Evolutionary conservation across 2,113 vertebrate species (phyloP), one percentile per base, ranked within the genome.

Genomic region (Numida meleagris): DNA sequence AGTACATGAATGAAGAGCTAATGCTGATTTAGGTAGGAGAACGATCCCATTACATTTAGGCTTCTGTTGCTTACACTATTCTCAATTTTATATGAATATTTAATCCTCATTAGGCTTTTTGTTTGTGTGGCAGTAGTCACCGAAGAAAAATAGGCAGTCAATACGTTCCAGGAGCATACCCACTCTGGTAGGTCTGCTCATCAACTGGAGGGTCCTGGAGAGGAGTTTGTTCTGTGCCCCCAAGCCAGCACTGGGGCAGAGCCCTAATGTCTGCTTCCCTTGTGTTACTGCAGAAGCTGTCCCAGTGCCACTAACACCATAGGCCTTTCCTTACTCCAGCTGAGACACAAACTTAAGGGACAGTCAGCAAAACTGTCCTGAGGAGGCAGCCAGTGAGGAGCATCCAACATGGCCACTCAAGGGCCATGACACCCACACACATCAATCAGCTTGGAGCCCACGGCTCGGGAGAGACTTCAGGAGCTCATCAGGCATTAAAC

Each of bases 31-130:
- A 78, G 31, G 38, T 77, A 59, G 45, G 34, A 53, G 14, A 62
- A 57, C 36, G 12, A 24, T 42, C 80, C 51, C 46, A 73, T 42
- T 5, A 77, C 8, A 25, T 45, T 81, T 70, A 82, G 21, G 38
- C 50, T 84, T 75, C 80, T 81, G 33, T 46, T 78, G n/a, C 84
- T 90, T 91, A 83, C 31, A 27, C 21, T 65, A 6, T 45, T 89
- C 38, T 94, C 74, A 53, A n/a, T 62, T 93, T 75, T 71, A 80
- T 33, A 58, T 80, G 29, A 85, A 80, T 87, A 46, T 79, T 89
- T 92, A 82, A 87, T 67, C 57, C n/a, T 31, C 86, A 14, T 76
- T 85, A 71, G n/a, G 53, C 34, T 79, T 89, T 91, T 71, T 91
- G 63, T 80, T 80, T 71, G 71, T 72, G 19, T 1, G 2, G n/a